Evolutionary conservation across 2,797 vertebrate genomes (phyloP).

Genomic region (Notoglanidium macrostoma): DNA sequence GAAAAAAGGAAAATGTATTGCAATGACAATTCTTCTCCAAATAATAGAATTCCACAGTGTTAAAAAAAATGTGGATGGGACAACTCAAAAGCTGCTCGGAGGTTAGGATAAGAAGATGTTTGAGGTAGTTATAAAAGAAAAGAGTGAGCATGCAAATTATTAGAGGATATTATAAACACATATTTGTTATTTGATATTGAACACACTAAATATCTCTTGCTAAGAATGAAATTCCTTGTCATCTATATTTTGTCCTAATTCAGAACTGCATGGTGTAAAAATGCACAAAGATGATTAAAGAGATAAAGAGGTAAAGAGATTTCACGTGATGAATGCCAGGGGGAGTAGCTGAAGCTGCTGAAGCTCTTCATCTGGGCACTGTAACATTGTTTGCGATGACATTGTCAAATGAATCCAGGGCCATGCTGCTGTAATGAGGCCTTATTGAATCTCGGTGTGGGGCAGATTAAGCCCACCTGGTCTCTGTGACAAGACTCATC

Average conservation of each 20-base stretch:
- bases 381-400: conserved; percentile 68
- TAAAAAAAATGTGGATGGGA: not conserved
- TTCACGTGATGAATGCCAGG: conserved; percentile 46
- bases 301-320: conserved; percentile 31
- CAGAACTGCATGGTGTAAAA: not conserved
- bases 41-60: not conserved
- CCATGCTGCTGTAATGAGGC: conserved; percentile 61
- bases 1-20: not conserved
- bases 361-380: conserved; percentile 50
- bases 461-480: conserved; percentile 64
- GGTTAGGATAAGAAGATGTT: not conserved
- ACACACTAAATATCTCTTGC: not conserved
- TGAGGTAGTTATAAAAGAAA: not conserved
- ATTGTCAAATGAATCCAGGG: conserved; percentile 67
- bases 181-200: not conserved
- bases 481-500: conserved; percentile 48
- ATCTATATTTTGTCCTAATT: not conserved
- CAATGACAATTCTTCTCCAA: not conserved
- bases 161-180: not conserved
- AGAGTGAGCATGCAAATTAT: not conserved
- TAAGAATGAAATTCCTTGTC: not conserved
- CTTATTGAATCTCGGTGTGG: conserved; percentile 65
- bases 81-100: not conserved
- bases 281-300: not conserved
- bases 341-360: conserved; percentile 44